A percentile compares a stretch with the other conserved stretches of the same genome.
These are phyloP conservation scores for Vireo altiloquus DNA, from an alignment of 2,113 vertebrate genomes.

Conservation along the genomic window DNA sequence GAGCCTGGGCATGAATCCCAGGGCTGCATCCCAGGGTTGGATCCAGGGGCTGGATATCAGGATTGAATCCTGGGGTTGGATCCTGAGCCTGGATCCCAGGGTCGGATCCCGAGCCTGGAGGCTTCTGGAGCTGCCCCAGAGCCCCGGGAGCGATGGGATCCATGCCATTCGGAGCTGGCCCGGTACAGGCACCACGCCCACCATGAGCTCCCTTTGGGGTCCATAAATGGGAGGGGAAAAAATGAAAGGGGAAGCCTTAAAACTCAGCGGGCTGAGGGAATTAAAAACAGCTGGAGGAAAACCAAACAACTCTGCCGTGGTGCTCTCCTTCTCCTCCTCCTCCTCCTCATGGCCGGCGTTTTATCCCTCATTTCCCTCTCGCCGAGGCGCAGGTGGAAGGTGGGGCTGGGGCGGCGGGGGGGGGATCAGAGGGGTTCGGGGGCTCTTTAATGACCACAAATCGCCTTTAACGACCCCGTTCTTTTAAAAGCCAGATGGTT, in stretches of 20 bases:
- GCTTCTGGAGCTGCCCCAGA: not conserved
- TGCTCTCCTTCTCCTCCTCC: not conserved
- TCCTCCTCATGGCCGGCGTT: not conserved
- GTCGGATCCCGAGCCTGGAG: no score
- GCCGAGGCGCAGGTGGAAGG: no score
- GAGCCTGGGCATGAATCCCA: no score
- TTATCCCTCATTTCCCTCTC: slow-evolving; percentile 3
- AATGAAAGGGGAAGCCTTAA: slow-evolving; percentile 5
- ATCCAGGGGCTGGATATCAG: no score
- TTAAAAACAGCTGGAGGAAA: not conserved
- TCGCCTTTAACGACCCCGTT: not conserved
- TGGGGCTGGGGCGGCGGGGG: not conserved
- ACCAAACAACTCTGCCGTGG: not conserved
- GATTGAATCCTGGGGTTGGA: no score
- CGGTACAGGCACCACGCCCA: not conserved
- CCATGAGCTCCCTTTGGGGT: not conserved
- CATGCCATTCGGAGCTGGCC: not conserved
- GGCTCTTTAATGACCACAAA: not conserved
- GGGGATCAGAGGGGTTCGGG: not conserved
- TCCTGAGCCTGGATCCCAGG: no score
- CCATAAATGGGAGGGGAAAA: not conserved
- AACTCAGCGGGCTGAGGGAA: not conserved
- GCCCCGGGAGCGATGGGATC: not conserved
- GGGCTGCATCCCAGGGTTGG: no score
- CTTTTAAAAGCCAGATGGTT: slow-evolving; percentile 9